Evolutionary conservation across 2,113 vertebrate genomes (phyloP).

Genomic region (Anhinga anhinga): DNA sequence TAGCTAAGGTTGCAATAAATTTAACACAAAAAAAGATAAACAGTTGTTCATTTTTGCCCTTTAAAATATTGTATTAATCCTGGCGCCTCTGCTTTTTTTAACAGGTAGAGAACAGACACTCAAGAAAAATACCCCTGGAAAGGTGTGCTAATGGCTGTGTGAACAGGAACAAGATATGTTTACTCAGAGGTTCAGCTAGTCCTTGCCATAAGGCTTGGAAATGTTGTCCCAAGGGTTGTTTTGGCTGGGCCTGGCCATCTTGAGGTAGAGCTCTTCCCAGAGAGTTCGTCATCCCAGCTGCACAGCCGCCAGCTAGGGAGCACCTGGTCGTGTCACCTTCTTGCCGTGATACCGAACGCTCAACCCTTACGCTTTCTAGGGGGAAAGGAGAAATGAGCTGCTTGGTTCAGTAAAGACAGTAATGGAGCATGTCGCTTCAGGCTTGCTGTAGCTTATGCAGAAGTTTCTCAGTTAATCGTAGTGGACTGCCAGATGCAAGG

Average conservation of each 20-base stretch:
- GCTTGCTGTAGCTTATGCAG: neutral
- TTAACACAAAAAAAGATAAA: neutral
- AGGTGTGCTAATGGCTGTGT: neutral
- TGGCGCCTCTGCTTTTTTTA: neutral
- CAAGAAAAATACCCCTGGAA: neutral
- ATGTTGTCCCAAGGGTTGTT: neutral
- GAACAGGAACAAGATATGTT: neutral
- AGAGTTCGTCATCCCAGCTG: neutral
- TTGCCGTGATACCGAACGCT: fast-evolving
- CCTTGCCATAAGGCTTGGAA: neutral
- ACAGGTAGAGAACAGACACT: neutral
- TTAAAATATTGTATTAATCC: neutral
- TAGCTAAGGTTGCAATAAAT: neutral
- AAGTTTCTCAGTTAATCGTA: neutral
- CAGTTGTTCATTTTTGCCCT: neutral
- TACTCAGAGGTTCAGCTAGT: neutral
- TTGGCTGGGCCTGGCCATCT: neutral
- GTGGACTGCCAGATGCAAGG: neutral
- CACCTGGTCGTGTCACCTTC: neutral
- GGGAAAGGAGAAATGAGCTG: neutral
- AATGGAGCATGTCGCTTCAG: neutral
- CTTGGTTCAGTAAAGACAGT: neutral
- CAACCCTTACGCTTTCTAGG: neutral
- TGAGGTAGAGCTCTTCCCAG: fast-evolving
- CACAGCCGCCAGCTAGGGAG: neutral